Evolutionary conservation across 2,113 vertebrate species (phyloP).

Genomic region (Crocuta crocuta): DNA sequence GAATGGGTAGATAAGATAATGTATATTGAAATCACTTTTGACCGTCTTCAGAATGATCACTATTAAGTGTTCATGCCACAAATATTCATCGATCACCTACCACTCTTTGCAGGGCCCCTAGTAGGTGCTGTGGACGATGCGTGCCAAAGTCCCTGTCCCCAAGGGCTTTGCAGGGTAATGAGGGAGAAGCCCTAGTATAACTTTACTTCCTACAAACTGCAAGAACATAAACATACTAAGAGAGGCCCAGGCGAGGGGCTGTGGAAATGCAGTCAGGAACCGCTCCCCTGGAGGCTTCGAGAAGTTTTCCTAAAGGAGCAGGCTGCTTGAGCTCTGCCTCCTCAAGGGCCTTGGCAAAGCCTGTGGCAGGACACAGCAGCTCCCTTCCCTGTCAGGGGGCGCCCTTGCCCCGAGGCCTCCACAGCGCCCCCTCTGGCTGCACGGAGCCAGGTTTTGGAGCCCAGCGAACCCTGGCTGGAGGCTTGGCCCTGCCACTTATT

Average conservation of each 20-base stretch:
- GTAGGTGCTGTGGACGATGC: background rate
- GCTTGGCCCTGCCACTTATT: background rate
- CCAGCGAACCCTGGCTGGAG: too few relatives aligned
- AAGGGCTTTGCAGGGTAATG: background rate
- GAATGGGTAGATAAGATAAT: background rate
- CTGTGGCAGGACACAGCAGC: background rate
- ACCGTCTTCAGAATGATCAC: background rate
- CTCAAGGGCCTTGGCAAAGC: background rate
- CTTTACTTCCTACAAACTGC: background rate
- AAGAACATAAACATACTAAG: background rate
- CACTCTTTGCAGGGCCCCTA: background rate
- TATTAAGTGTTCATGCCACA: background rate
- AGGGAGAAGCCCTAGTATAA: background rate
- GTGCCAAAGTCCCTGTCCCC: background rate
- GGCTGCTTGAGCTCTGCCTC: background rate
- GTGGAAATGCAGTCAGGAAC: too few relatives aligned
- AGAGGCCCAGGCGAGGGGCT: background rate
- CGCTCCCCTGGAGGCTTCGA: accelerated
- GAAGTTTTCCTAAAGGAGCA: background rate
- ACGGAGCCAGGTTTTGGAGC: too few relatives aligned
- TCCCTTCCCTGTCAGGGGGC: background rate
- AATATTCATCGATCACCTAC: background rate
- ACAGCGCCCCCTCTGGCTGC: background rate
- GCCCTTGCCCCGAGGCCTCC: background rate
- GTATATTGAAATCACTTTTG: background rate